Evolutionary conservation across 2,113 vertebrate species (phyloP), one percentile per base, ranked within the genome.

Genomic region (Platysternon megacephalum): DNA sequence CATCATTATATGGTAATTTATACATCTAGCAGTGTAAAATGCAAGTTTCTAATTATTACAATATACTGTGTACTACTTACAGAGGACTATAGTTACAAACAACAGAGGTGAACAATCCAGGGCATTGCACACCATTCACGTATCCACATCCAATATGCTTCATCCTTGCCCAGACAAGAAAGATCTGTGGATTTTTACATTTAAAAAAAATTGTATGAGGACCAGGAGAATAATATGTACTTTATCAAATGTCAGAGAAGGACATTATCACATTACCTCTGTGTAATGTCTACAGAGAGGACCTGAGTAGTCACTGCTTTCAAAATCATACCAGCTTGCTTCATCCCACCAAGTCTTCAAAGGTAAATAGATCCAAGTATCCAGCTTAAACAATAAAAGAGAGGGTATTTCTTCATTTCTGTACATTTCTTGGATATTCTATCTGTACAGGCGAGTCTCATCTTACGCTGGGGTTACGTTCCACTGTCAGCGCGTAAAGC

Each of bases 101-200:
- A 14, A 17, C 0, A 0, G 17, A 53, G 0, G 0, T 58, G 82
- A 90, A 84, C 35, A 79, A 29, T 17, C 39, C 82, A 81, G 68
- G 95, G 48, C 13, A 44, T 76, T 21, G 35, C 44, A 24, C 48
- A 12, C 85, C 21, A 22, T n/a, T 46, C 2, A 9, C 7, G 44
- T 35, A 86, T 48, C 90, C 79, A 1, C 3, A 1, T 32, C 68
- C 74, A 29, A 6, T 8, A 0, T n/a, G 49, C 51, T 89, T 80
- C 74, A 42, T 90, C 42, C 79, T 87, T 86, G 48, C n/a, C 44
- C 58, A 68, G 19, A 82, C 8, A 80, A 86, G 22, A 48, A n/a
- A n/a, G n/a, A n/a, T n/a, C n/a, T n/a, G n/a, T n/a, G n/a, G n/a
- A n/a, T n/a, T n/a, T n/a, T n/a, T n/a, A n/a, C n/a, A n/a, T n/a